Percentiles rank a stretch among this genome's conserved stretches.
phyloP scores from a whole-genome alignment of 2,113 vertebrate genomes.

The Crotalus tigris region DNA sequence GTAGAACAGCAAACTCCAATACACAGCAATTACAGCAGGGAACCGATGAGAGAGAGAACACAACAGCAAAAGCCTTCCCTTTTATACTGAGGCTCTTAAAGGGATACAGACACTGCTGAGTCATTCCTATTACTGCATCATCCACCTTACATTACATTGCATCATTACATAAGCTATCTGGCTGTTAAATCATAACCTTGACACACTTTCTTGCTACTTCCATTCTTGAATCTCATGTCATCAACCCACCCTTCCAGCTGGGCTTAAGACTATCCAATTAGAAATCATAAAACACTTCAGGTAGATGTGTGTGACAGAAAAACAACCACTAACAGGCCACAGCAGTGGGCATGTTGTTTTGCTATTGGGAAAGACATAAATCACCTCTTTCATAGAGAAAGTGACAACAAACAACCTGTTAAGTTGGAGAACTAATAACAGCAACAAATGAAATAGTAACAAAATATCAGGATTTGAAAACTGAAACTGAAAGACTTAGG shows the following conservation, averaged over 20 bases:
- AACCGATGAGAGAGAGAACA: too few relatives aligned
- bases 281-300: constrained; percentile 25
- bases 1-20: too few relatives aligned
- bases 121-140: too few relatives aligned
- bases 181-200: too few relatives aligned
- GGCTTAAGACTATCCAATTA: background rate
- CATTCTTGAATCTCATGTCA: constrained; percentile 27
- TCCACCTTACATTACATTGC: too few relatives aligned
- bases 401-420: background rate
- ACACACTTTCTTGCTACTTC: background rate
- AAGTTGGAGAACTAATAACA: background rate
- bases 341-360: constrained; percentile 23
- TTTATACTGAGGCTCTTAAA: too few relatives aligned
- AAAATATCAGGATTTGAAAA: background rate
- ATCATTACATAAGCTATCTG: too few relatives aligned
- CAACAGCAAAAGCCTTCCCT: too few relatives aligned
- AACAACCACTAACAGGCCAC: constrained; percentile 21
- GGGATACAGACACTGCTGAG: too few relatives aligned
- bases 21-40: too few relatives aligned
- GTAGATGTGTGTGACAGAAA: constrained; percentile 11
- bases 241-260: constrained; percentile 26
- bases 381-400: constrained; percentile 3
- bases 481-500: background rate
- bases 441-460: background rate
- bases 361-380: constrained; percentile 27